Percentiles rank a stretch among this genome's conserved stretches.
Conservation (phyloP, 2,797 vertebrate species). For the Hippopotamyrus pictus region DNA sequence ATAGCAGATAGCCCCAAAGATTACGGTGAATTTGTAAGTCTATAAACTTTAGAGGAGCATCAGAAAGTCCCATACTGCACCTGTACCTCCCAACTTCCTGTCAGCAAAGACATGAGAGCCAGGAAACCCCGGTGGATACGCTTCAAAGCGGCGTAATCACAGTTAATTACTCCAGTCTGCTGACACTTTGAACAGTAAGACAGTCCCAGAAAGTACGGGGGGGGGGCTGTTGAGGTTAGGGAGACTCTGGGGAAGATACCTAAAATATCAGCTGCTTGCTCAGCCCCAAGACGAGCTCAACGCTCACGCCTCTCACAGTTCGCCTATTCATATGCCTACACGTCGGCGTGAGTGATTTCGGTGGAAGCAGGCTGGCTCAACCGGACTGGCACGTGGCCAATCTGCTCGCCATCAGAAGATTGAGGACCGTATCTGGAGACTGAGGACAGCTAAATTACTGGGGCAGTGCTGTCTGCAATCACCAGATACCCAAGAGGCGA, state of each 20-base stretch:
- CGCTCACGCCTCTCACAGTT: background rate
- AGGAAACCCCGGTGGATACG: background rate
- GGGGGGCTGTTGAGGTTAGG: background rate
- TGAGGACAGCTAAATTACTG: background rate
- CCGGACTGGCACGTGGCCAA: background rate
- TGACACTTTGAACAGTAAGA: background rate
- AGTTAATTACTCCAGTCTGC: background rate
- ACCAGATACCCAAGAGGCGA: background rate
- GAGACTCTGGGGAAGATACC: background rate
- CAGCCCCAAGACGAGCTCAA: background rate
- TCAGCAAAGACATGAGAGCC: background rate
- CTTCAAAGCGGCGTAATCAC: slow-evolving; percentile 6
- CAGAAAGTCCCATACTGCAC: background rate
- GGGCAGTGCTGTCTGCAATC: background rate
- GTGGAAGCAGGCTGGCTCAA: background rate
- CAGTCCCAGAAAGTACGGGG: background rate
- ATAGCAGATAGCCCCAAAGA: background rate
- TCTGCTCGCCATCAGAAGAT: background rate
- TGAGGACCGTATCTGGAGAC: background rate
- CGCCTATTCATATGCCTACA: background rate
- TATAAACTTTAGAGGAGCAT: background rate
- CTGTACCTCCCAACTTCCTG: background rate
- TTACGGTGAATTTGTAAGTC: background rate
- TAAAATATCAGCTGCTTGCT: background rate
- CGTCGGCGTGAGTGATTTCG: background rate